Evolutionary conservation across 2,113 vertebrate species (phyloP).

Genomic region (Hymenochirus boettgeri): DNA sequence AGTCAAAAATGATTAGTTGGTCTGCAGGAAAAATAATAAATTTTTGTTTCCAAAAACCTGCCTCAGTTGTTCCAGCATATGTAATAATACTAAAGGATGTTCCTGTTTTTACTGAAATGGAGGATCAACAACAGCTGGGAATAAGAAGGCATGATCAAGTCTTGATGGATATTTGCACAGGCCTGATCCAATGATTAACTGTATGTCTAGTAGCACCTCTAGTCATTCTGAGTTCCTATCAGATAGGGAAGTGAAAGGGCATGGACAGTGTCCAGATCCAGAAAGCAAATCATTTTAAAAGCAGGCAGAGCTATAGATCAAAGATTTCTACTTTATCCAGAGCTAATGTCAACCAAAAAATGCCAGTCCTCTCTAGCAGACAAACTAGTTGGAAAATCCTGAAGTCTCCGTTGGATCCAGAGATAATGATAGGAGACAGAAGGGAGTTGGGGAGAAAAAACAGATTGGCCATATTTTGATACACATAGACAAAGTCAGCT

Average conservation of each 20-base stretch:
- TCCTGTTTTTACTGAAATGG: slow-evolving; percentile 43
- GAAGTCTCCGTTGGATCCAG: slow-evolving; percentile 68
- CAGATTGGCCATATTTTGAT: slow-evolving; percentile 60
- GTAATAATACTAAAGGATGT: too few relatives aligned
- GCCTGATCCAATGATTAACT: slow-evolving; percentile 67
- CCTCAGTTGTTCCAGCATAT: too few relatives aligned
- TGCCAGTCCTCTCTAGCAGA: slow-evolving; percentile 56
- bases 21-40: too few relatives aligned
- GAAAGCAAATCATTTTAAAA: slow-evolving; percentile 85
- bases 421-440: slow-evolving; percentile 74
- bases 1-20: too few relatives aligned
- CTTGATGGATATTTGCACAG: slow-evolving; percentile 50
- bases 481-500: slow-evolving; percentile 61
- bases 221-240: slow-evolving; percentile 70
- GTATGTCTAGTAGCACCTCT: slow-evolving; percentile 67
- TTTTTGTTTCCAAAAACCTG: too few relatives aligned
- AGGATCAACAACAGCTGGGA: slow-evolving; percentile 50
- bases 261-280: slow-evolving; percentile 83
- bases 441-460: slow-evolving; percentile 63
- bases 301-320: slow-evolving; percentile 83
- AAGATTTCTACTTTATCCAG: slow-evolving; percentile 72
- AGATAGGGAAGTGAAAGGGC: slow-evolving; percentile 74
- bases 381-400: slow-evolving; percentile 69
- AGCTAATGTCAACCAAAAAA: slow-evolving; percentile 65
- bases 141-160: slow-evolving; percentile 51